Evolutionary conservation across 2,888 invertebrate genomes (phyloP), one percentile per base, ranked within the genome.

Genomic region (Gymnoscelis rufifasciata): DNA sequence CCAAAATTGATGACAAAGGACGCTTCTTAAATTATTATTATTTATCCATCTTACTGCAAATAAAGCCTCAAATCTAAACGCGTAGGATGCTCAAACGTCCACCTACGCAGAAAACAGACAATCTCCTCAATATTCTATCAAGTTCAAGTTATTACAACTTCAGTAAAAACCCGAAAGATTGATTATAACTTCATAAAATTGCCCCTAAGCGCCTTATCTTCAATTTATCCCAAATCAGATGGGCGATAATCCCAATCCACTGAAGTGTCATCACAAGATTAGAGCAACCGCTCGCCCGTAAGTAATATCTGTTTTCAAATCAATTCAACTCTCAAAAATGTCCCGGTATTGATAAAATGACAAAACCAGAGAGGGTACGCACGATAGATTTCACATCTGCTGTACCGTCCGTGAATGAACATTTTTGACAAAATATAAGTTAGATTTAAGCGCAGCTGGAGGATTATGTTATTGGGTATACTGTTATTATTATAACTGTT

Each of bases 281-380:
- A 56, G 44, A 53, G 50, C 38, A 47, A 28, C 47, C 43, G 33
- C 36, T 54, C 53, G 51, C 45, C 53, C 46, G 52, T 31, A 52
- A 43, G 42, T 53, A 57, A 57, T 58, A 43, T 51, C 50, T 48
- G 53, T 58, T 58, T 57, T 57, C 43, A 52, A 57, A 60, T 60
- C 55, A 53, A 60, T 56, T 54, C 49, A 48, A 52, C 52, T 58
- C 59, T 58, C 44, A 61, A 62, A 66, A 59, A 60, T 45, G 62
- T 43, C 61, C 60, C 64, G 60, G 52, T 73, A 75, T 77, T 71
- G 74, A 73, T 68, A 74, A 83, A 79, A 82, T 73, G 82, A 82
- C 86, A 82, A 75, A 78, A 77, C 76, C 83, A 81, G 28, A 7
- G 28, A 27, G 19, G 19, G 19, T 19, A 19, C 7, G 39, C 11